Conservation (phyloP, 2,888 invertebrate genomes). For the Hirtodrosophila trivittata region DNA sequence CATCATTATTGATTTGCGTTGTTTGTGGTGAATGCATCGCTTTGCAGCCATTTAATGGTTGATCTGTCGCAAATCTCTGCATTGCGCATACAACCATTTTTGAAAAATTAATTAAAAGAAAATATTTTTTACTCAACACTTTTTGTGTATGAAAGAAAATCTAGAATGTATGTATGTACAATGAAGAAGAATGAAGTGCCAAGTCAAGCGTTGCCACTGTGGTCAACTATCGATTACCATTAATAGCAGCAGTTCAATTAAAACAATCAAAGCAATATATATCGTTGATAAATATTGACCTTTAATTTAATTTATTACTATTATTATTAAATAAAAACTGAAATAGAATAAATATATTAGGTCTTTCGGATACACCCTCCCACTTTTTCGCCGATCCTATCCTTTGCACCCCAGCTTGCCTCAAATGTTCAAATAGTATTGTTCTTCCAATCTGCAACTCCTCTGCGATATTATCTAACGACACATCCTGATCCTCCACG, state of each 20-base stretch:
- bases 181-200: conserved; percentile 24
- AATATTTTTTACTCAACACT: conserved; percentile 7
- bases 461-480: too few species aligned
- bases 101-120: not conserved
- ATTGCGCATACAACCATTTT: conserved; percentile 57
- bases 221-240: conserved; percentile 3
- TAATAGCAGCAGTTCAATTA: not conserved
- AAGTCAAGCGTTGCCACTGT: not conserved
- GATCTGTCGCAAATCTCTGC: conserved; percentile 38
- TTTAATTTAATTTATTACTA: too few species aligned
- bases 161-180: conserved; percentile 16
- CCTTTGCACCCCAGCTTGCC: too few species aligned
- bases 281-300: too few species aligned
- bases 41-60: conserved; percentile 33
- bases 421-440: too few species aligned
- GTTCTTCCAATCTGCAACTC: too few species aligned
- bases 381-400: too few species aligned
- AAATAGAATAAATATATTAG: too few species aligned
- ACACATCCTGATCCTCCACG: too few species aligned
- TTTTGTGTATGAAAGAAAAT: conserved; percentile 9
- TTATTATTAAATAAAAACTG: too few species aligned
- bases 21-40: conserved; percentile 22
- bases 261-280: not conserved
- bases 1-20: conserved; percentile 13
- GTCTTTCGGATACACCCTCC: too few species aligned